These are phyloP conservation scores for Odontesthes bonariensis DNA, from an alignment of 2,113 vertebrate species.

Conservation along the genomic window DNA sequence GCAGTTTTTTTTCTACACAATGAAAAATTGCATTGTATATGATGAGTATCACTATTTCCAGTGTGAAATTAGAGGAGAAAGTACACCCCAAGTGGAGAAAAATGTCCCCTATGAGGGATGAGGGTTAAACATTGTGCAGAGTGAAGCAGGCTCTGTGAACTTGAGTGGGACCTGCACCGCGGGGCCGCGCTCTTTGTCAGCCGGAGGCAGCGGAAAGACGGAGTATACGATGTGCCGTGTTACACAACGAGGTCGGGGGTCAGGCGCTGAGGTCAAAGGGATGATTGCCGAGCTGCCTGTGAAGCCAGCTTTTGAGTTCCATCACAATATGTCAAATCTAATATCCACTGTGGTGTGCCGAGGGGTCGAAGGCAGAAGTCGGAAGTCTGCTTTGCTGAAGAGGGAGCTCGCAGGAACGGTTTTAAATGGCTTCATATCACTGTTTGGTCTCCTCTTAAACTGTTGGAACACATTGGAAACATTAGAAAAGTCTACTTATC, in stretches of 20 bases:
- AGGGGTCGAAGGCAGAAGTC: neutral
- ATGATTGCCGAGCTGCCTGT: conserved; percentile 56
- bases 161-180: conserved; percentile 46
- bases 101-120: no score
- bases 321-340: conserved; percentile 67
- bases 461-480: neutral
- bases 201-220: conserved; percentile 49
- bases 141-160: conserved; percentile 41
- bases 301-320: conserved; percentile 61
- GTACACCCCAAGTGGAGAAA: no score
- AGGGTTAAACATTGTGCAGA: neutral
- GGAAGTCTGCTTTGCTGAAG: no score
- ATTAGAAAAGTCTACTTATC: fast-evolving
- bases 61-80: no score
- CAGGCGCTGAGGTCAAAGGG: conserved; percentile 70
- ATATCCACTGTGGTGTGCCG: neutral
- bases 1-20: no score
- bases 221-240: conserved; percentile 65
- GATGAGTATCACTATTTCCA: no score
- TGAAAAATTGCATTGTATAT: no score
- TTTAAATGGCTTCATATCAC: no score
- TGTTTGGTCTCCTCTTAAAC: neutral
- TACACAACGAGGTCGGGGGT: conserved; percentile 73
- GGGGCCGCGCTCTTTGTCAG: conserved; percentile 27
- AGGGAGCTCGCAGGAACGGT: no score